These are phyloP conservation scores for Stramonita haemastoma DNA, from an alignment of 2,888 invertebrate genomes.

Conservation along the genomic window DNA sequence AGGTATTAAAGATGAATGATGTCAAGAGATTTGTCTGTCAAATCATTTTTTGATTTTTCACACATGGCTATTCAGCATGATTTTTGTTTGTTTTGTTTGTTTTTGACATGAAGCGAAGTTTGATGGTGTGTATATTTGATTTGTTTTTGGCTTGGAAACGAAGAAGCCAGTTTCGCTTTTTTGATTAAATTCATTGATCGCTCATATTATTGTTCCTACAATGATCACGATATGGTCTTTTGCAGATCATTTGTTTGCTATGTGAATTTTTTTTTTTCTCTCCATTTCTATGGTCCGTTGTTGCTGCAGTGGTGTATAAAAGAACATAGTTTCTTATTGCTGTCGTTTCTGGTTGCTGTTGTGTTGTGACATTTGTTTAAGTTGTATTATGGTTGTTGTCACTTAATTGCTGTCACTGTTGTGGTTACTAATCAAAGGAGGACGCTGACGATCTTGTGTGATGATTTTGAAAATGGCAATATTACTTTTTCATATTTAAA, in stretches of 20 bases:
- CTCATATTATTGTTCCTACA: neutral
- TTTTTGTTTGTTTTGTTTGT: too few species aligned
- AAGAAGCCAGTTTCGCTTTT: neutral
- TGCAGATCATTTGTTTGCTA: neutral
- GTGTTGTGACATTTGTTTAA: neutral
- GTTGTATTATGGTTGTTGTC: neutral
- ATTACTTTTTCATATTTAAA: slow-evolving; percentile 18
- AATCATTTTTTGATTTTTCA: too few species aligned
- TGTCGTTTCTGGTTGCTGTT: neutral
- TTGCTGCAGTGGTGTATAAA: neutral
- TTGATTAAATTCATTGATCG: neutral
- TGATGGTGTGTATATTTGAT: too few species aligned
- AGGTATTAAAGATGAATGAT: too few species aligned
- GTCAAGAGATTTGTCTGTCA: too few species aligned
- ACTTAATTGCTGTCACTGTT: neutral
- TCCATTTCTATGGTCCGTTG: neutral
- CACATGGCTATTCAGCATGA: too few species aligned
- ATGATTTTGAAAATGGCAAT: slow-evolving; percentile 13
- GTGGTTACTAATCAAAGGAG: neutral
- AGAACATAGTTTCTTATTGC: neutral
- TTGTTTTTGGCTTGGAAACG: too few species aligned
- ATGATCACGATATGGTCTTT: neutral
- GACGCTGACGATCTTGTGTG: neutral
- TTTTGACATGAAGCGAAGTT: too few species aligned
- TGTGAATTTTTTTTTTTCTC: neutral